A percentile compares a stretch with the other conserved stretches of the same genome.
Evolutionary conservation across 2,113 vertebrate species (phyloP).

Genomic region (Hypanus sabinus): DNA sequence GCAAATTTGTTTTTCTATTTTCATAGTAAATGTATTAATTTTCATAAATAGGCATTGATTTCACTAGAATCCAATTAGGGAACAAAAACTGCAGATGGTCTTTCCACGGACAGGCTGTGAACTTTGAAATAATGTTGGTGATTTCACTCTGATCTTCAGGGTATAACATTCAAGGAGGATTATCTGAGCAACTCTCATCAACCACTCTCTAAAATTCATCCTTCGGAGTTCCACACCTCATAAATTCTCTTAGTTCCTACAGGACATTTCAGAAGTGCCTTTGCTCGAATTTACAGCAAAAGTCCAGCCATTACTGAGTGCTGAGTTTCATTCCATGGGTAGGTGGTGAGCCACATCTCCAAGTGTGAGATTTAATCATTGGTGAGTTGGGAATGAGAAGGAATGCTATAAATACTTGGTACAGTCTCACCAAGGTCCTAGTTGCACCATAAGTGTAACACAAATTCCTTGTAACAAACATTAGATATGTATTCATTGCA

Average conservation of each 20-base stretch:
- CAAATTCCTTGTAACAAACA: background rate
- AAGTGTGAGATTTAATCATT: background rate
- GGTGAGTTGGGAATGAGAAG: background rate
- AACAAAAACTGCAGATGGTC: too few species aligned
- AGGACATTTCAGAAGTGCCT: background rate
- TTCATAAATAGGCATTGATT: background rate
- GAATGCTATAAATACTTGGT: background rate
- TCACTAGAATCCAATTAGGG: background rate
- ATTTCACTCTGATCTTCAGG: background rate
- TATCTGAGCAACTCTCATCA: background rate
- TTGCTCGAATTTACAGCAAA: background rate
- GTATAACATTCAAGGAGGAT: background rate
- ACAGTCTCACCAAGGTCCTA: background rate
- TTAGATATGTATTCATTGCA: background rate
- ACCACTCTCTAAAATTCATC: background rate
- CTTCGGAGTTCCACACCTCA: background rate
- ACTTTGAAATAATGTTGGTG: background rate
- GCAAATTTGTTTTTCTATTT: slow-evolving; percentile 23
- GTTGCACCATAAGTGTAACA: background rate
- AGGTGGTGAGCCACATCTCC: background rate
- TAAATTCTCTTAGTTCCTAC: background rate
- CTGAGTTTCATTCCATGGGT: background rate
- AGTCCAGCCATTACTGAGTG: background rate
- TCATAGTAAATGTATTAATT: slow-evolving; percentile 14
- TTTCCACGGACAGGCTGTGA: background rate